phyloP scores from a whole-genome alignment of 2,113 vertebrate species.

The Nesoenas mayeri region DNA sequence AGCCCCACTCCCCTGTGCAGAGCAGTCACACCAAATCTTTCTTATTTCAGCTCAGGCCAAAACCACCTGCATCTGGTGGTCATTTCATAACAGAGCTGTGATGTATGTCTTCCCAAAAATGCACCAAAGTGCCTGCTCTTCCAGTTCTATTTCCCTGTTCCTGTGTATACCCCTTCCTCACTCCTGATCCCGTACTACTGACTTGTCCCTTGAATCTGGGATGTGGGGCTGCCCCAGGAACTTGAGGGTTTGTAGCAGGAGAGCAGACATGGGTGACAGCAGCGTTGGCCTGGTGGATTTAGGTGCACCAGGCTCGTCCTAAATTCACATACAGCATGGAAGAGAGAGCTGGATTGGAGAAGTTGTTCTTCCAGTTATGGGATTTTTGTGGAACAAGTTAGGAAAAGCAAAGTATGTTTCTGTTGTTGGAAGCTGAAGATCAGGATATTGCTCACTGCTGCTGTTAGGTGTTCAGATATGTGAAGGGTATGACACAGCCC shows the following conservation, averaged over 20 bases:
- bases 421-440: not conserved
- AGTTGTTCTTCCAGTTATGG: not conserved
- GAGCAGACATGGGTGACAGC: no score
- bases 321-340: not conserved
- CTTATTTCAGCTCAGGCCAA: not conserved
- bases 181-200: not conserved
- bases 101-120: not conserved
- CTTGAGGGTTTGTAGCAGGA: not conserved
- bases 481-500: not conserved
- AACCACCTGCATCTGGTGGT: not conserved
- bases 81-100: not conserved
- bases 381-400: not conserved
- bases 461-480: not conserved
- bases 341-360: not conserved
- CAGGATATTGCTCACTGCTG: fast-evolving
- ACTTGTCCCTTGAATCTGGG: not conserved
- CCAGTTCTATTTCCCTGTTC: not conserved
- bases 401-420: not conserved
- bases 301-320: not conserved
- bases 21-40: not conserved
- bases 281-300: not conserved
- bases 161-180: not conserved
- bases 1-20: fast-evolving
- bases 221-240: not conserved
- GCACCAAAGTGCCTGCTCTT: not conserved